phyloP scores from a whole-genome alignment of 2,113 vertebrate species.

The Centrocercus urophasianus region DNA sequence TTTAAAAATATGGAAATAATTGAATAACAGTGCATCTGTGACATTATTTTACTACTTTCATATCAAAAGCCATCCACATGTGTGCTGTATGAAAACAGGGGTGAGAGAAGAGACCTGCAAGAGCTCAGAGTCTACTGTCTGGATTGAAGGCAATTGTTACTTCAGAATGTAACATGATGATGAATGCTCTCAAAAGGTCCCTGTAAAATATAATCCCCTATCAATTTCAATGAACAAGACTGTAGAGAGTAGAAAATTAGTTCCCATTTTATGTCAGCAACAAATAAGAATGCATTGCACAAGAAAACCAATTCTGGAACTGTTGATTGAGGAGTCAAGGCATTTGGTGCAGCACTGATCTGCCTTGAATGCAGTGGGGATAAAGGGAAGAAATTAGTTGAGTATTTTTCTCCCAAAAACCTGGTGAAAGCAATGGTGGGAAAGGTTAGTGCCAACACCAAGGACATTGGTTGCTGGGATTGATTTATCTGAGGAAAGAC shows the following conservation, averaged over 20 bases:
- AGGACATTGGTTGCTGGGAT: neutral
- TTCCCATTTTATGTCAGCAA: neutral
- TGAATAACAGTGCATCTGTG: neutral
- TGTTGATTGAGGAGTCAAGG: neutral
- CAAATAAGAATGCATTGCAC: neutral
- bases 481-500: neutral
- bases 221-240: neutral
- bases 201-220: neutral
- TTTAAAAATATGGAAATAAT: constrained; percentile 10
- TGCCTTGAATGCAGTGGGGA: neutral
- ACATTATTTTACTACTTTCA: neutral
- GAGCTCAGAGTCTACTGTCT: neutral
- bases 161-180: neutral
- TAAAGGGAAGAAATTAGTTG: neutral
- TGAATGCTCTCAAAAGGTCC: neutral
- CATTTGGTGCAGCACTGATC: neutral
- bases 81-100: neutral
- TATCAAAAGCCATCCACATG: neutral
- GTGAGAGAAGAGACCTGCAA: neutral
- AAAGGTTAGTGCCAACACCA: neutral
- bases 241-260: neutral
- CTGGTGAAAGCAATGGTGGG: neutral
- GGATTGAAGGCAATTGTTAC: neutral
- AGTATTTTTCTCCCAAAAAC: neutral
- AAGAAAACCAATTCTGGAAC: neutral